phyloP scores from a whole-genome alignment of 2,888 invertebrate genomes.

The Apotomis turbidana region DNA sequence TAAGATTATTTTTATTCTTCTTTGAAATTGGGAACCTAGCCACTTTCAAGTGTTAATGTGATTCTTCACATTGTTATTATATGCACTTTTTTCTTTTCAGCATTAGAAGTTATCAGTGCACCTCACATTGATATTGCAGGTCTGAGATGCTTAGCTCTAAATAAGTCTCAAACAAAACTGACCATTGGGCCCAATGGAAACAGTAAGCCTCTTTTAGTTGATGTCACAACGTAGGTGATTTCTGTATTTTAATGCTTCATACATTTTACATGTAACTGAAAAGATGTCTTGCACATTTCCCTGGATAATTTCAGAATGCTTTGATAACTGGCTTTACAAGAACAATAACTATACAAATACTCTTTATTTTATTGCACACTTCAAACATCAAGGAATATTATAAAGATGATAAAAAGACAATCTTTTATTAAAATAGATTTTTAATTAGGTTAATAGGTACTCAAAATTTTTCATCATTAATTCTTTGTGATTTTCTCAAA shows the following conservation, averaged over 20 bases:
- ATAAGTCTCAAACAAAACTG: constrained; percentile 56
- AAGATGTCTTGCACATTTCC: not conserved
- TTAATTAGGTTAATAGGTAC: too few species aligned
- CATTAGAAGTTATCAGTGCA: constrained; percentile 50
- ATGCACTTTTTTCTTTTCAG: constrained; percentile 49
- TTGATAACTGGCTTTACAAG: too few species aligned
- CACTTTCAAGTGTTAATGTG: too few species aligned
- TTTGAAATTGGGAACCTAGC: too few species aligned
- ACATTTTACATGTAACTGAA: not conserved
- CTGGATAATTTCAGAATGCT: not conserved
- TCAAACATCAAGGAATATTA: too few species aligned
- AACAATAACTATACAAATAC: too few species aligned
- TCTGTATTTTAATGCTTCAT: constrained; percentile 26
- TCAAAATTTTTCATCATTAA: too few species aligned
- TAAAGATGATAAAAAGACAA: too few species aligned
- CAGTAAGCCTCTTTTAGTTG: constrained; percentile 67
- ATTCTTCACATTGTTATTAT: not conserved
- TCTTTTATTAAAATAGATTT: too few species aligned
- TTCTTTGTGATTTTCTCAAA: too few species aligned
- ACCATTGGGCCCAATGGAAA: constrained; percentile 72
- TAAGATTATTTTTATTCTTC: constrained; percentile 1
- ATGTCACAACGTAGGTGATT: constrained; percentile 67
- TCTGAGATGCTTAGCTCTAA: constrained; percentile 61
- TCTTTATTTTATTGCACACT: too few species aligned
- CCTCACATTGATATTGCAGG: constrained; percentile 56